Percentiles rank a stretch among this genome's conserved stretches.
phyloP scores from a whole-genome alignment of 1,140 invertebrate genomes.

The Drosophila eugracilis region DNA sequence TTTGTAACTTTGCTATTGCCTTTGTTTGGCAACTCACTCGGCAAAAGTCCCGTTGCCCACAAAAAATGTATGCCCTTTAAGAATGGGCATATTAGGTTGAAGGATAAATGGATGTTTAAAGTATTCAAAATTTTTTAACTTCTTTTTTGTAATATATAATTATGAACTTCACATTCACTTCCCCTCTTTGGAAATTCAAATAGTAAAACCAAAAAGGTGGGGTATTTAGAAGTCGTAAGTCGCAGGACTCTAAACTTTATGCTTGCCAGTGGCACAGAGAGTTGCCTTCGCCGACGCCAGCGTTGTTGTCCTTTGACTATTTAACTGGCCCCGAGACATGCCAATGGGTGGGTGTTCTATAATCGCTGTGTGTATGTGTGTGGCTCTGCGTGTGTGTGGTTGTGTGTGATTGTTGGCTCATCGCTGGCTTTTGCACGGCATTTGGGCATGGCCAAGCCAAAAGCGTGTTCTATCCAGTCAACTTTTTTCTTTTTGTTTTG shows the following conservation, averaged over 20 bases:
- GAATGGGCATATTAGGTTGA: not conserved
- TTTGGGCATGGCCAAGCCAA: slow-evolving; percentile 42
- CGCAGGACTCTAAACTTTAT: slow-evolving; percentile 43
- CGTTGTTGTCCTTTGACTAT: slow-evolving; percentile 68
- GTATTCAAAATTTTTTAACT: not conserved
- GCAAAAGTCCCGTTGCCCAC: slow-evolving; percentile 54
- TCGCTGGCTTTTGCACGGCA: slow-evolving; percentile 68
- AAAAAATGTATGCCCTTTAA: slow-evolving; percentile 16
- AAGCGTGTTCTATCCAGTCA: slow-evolving; percentile 65
- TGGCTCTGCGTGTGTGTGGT: slow-evolving; percentile 14
- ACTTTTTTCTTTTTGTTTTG: slow-evolving; percentile 76
- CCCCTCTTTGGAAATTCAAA: no score
- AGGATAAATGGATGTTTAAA: not conserved
- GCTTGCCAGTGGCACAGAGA: slow-evolving; percentile 44
- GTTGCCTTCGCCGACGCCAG: slow-evolving; percentile 23
- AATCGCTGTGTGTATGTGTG: slow-evolving; percentile 21
- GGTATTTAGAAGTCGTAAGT: slow-evolving; percentile 16
- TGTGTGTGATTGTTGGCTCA: slow-evolving; percentile 54
- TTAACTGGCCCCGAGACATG: slow-evolving; percentile 62
- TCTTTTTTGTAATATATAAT: no score
- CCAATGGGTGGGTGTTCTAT: slow-evolving; percentile 27
- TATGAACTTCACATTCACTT: no score
- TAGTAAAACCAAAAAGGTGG: not conserved
- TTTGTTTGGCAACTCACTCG: slow-evolving; percentile 64
- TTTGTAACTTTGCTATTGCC: slow-evolving; percentile 23